Evolutionary conservation across 1,140 invertebrate genomes (phyloP).

Genomic region (Spodoptera litura): DNA sequence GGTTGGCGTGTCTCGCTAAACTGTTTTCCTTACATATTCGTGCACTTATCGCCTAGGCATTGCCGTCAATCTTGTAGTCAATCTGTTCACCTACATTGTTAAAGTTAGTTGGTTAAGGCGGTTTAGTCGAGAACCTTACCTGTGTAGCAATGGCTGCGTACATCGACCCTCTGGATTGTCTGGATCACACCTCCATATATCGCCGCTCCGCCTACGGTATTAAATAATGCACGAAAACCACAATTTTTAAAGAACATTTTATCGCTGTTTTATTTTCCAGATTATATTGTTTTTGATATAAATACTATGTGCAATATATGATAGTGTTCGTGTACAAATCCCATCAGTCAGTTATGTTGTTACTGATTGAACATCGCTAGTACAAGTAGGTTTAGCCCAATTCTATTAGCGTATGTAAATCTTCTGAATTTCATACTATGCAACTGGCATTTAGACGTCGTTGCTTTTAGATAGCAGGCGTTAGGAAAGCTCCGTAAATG

Average conservation of each 20-base stretch:
- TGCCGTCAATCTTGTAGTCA: slow-evolving; percentile 54
- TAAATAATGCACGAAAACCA: neutral
- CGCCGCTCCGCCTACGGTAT: slow-evolving; percentile 37
- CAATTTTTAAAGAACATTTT: neutral
- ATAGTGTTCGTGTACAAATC: slow-evolving; percentile 14
- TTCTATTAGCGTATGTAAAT: slow-evolving; percentile 32
- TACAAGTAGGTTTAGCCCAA: slow-evolving; percentile 3
- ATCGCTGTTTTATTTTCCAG: neutral
- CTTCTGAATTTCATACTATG: neutral
- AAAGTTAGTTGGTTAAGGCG: slow-evolving; percentile 48
- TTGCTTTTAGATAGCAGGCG: slow-evolving; percentile 3
- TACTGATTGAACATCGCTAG: neutral
- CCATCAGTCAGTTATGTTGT: slow-evolving; percentile 12
- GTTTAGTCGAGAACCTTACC: slow-evolving; percentile 34
- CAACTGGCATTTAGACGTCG: slow-evolving; percentile 15
- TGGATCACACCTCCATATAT: slow-evolving; percentile 79
- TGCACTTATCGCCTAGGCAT: slow-evolving; percentile 56
- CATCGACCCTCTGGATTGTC: slow-evolving; percentile 74
- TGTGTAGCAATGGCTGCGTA: slow-evolving; percentile 64
- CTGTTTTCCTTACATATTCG: slow-evolving; percentile 54
- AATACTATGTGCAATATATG: neutral
- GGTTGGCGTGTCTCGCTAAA: slow-evolving; percentile 56
- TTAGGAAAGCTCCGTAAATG: neutral
- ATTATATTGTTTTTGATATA: neutral
- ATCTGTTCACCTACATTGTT: slow-evolving; percentile 49